These are phyloP conservation scores for Molorchus minor DNA, from an alignment of 2,888 invertebrate genomes.

Conservation along the genomic window DNA sequence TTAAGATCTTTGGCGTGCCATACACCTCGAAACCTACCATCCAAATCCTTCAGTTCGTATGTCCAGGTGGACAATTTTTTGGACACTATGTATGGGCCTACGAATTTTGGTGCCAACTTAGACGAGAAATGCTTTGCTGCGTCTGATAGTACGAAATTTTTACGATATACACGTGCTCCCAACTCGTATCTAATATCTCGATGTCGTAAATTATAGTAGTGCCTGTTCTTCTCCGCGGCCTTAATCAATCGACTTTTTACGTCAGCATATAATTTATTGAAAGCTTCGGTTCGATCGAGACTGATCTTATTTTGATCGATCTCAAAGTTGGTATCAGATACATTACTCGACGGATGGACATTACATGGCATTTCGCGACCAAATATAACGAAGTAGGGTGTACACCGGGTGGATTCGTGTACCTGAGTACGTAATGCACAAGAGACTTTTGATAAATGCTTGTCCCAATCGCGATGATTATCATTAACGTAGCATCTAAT, in stretches of 20 bases:
- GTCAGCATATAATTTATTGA: too few species aligned
- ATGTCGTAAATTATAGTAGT: too few species aligned
- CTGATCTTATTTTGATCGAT: neutral
- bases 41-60: neutral
- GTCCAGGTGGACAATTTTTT: neutral
- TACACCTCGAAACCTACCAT: neutral
- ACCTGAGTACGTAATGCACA: neutral
- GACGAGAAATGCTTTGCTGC: neutral
- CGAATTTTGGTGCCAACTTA: neutral
- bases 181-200: too few species aligned
- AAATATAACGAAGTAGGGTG: neutral
- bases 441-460: neutral
- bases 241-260: neutral
- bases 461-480: slow-evolving; percentile 1
- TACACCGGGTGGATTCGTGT: neutral
- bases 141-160: neutral
- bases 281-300: too few species aligned
- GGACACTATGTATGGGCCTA: too few species aligned
- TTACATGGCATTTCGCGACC: too few species aligned
- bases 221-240: neutral
- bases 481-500: neutral
- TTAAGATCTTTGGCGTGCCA: neutral
- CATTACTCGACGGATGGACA: neutral
- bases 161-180: too few species aligned
- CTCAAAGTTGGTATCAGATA: too few species aligned